These are phyloP conservation scores for Gallinago nigripennis DNA, from an alignment of 2,797 vertebrate genomes.

Conservation along the genomic window DNA sequence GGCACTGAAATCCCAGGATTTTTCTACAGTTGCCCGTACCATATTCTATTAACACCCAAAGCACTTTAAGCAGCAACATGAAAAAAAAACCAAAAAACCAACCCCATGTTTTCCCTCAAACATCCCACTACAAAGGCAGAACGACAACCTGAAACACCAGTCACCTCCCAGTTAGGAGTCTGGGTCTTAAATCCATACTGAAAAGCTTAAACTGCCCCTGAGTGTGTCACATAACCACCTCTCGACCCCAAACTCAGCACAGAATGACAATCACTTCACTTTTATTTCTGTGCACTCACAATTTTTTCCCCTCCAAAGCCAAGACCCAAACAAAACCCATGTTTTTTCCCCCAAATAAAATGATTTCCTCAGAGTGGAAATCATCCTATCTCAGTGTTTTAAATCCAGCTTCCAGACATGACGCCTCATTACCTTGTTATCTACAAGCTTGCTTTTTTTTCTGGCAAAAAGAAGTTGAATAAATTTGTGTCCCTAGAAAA, in stretches of 20 bases:
- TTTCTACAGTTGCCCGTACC: background rate
- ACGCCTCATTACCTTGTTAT: too few species aligned
- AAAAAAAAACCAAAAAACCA: background rate
- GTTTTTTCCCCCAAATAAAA: too few species aligned
- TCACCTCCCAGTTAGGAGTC: background rate
- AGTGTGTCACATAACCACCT: background rate
- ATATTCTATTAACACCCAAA: accelerated
- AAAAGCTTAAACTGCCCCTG: background rate
- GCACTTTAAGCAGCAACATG: too few species aligned
- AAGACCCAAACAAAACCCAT: background rate
- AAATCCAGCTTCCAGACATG: background rate
- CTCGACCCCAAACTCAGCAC: background rate
- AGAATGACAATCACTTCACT: accelerated
- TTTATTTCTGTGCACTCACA: background rate
- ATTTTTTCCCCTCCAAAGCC: background rate
- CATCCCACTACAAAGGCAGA: accelerated
- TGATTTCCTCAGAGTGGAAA: background rate
- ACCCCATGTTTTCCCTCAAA: accelerated
- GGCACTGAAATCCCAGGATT: background rate
- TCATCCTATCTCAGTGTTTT: background rate
- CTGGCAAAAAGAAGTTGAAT: background rate
- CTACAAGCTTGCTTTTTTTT: background rate
- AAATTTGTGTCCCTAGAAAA: background rate
- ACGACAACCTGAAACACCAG: accelerated
- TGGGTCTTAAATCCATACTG: accelerated